Evolutionary conservation across 2,888 invertebrate species (phyloP).

Genomic region (Parapristionchus giblindavisi): DNA sequence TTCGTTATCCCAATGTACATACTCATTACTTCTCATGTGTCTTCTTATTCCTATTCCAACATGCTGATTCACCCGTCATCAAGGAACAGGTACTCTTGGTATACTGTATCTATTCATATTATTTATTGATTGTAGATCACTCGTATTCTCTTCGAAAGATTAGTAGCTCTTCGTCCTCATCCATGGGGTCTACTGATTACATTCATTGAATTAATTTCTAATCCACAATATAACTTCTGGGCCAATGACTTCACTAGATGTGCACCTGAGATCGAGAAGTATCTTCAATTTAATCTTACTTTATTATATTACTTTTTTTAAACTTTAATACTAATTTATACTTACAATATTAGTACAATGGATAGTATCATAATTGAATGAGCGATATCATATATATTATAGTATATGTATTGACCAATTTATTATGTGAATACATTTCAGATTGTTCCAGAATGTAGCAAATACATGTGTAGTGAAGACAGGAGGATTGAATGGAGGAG

Average conservation of each 20-base stretch:
- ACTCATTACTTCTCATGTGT: constrained; percentile 99
- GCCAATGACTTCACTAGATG: constrained; percentile 98
- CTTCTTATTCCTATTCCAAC: constrained; percentile 90
- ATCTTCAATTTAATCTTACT: neutral
- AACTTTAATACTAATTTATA: neutral
- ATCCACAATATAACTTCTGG: constrained; percentile 98
- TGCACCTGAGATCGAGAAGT: constrained; percentile 99
- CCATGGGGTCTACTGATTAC: constrained; percentile 99
- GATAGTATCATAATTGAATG: neutral
- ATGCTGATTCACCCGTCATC: constrained; percentile 91
- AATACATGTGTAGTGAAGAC: constrained; percentile 52
- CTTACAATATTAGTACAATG: neutral
- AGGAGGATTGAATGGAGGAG: neutral
- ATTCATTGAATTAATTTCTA: constrained; percentile 98
- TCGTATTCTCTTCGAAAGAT: constrained; percentile 86
- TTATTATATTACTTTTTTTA: no score
- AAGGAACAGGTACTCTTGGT: constrained; percentile 81
- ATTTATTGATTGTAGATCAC: constrained; percentile 47
- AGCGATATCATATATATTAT: neutral
- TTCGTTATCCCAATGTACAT: constrained; percentile 98
- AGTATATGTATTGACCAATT: neutral
- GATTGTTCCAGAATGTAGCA: constrained; percentile 60
- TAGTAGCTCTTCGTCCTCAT: constrained; percentile 97
- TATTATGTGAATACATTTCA: constrained; percentile 38
- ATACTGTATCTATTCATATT: neutral